Conservation (phyloP, 2,888 invertebrate species). For the Leptinotarsa rubiginosa region DNA sequence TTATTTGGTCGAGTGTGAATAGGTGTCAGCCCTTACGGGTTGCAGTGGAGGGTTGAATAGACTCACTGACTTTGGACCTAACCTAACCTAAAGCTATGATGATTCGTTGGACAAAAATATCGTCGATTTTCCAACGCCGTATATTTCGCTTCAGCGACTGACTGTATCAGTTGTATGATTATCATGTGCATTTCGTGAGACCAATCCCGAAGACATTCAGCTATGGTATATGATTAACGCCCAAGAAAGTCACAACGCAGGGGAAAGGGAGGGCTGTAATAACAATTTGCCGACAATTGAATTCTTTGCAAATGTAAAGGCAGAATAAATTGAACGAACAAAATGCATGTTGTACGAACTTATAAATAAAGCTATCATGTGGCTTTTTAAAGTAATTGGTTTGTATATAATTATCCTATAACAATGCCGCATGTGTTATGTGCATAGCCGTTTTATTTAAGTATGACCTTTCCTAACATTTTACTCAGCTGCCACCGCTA, state of each 20-base stretch:
- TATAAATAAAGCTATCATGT: constrained; percentile 42
- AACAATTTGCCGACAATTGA: constrained; percentile 32
- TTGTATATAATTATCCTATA: constrained; percentile 47
- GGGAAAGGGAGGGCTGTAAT: constrained; percentile 24
- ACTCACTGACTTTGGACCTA: too few species aligned
- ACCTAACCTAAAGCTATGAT: too few species aligned
- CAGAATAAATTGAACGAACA: constrained; percentile 36
- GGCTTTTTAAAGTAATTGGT: constrained; percentile 47
- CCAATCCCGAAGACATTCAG: constrained; percentile 22
- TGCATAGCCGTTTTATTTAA: constrained; percentile 55
- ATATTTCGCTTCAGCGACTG: constrained; percentile 10
- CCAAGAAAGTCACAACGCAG: constrained; percentile 28
- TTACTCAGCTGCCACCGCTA: constrained; percentile 50
- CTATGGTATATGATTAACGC: constrained; percentile 32
- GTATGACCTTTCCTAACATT: constrained; percentile 61
- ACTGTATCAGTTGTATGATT: constrained; percentile 16
- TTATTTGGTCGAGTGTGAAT: too few species aligned
- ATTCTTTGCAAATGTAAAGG: constrained; percentile 36
- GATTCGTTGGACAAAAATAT: background rate
- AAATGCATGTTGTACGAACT: constrained; percentile 29
- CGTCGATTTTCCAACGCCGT: background rate
- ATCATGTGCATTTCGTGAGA: constrained; percentile 10
- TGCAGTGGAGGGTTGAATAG: too few species aligned
- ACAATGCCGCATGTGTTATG: constrained; percentile 49
- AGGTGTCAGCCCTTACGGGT: too few species aligned